A percentile compares a stretch with the other conserved stretches of the same genome.
These are phyloP conservation scores for Catostomus latipinnis DNA, from an alignment of 2,797 vertebrate genomes.

Conservation along the genomic window DNA sequence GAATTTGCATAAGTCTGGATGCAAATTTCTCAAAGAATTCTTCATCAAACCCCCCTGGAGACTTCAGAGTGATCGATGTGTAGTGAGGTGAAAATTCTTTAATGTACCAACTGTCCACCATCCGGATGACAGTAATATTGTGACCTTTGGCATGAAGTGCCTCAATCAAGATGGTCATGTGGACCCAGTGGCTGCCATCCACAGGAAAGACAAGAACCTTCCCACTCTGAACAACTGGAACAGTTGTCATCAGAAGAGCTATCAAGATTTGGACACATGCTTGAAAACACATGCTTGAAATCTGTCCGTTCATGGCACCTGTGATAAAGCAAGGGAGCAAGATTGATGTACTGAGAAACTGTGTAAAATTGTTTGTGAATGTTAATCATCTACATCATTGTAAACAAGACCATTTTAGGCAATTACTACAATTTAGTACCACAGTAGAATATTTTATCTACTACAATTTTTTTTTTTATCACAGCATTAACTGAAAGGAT, in stretches of 20 bases:
- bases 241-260: constrained; percentile 28
- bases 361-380: not conserved
- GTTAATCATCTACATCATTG: not conserved
- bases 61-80: constrained; percentile 43
- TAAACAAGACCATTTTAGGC: not conserved
- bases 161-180: constrained; percentile 62
- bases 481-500: no score
- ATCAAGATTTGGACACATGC: not conserved
- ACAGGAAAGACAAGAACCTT: constrained; percentile 61
- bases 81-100: constrained; percentile 54
- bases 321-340: constrained; percentile 3
- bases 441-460: no score
- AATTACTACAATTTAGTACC: no score
- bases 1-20: constrained; percentile 21
- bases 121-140: constrained; percentile 57
- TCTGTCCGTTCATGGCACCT: constrained; percentile 23
- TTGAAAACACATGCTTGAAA: not conserved
- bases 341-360: not conserved
- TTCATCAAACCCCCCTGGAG: constrained; percentile 12
- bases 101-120: constrained; percentile 58
- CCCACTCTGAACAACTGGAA: constrained; percentile 20
- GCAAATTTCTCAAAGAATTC: constrained; percentile 30
- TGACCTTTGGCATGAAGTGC: constrained; percentile 60
- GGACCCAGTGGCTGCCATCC: constrained; percentile 66
- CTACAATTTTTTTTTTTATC: no score